Conservation (phyloP, 2,888 invertebrate genomes). For the Cerceris ruficornis region DNA sequence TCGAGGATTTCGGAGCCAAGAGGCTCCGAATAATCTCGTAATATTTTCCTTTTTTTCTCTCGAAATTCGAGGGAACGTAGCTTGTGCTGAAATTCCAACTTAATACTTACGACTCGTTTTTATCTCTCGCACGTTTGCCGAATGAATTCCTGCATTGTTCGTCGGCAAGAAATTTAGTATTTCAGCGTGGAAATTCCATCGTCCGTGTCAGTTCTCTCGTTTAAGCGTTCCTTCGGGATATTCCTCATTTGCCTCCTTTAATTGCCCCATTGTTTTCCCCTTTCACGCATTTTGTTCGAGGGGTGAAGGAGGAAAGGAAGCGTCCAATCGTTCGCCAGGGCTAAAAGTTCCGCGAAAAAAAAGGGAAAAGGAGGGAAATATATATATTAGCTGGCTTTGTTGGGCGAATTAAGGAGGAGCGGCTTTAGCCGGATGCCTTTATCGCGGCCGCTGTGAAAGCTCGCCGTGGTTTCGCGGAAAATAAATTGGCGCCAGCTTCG, state of each 20-base stretch:
- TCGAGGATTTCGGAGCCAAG: slow-evolving; percentile 33
- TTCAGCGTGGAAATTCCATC: too few species aligned
- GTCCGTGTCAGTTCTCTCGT: too few species aligned
- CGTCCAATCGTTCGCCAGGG: too few species aligned
- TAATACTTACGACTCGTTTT: background rate
- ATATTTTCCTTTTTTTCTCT: slow-evolving; percentile 10
- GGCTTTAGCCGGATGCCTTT: slow-evolving; percentile 25
- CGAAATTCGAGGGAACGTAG: slow-evolving; percentile 9
- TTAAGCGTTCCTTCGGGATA: too few species aligned
- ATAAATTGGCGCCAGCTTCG: slow-evolving; percentile 50
- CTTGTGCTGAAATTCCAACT: background rate
- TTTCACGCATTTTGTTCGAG: too few species aligned
- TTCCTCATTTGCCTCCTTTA: too few species aligned
- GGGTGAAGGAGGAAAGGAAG: too few species aligned
- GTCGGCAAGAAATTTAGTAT: background rate
- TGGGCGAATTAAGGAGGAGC: slow-evolving; percentile 18
- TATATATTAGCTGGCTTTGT: slow-evolving; percentile 7
- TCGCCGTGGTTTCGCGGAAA: slow-evolving; percentile 31
- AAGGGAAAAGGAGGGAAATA: background rate
- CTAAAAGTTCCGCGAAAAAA: background rate
- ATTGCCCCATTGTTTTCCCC: too few species aligned
- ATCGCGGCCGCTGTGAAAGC: slow-evolving; percentile 41
- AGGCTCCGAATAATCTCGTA: slow-evolving; percentile 32
- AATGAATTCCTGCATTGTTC: too few species aligned
- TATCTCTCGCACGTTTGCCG: too few species aligned